Evolutionary conservation across 2,888 invertebrate species (phyloP), one percentile per base, ranked within the genome.

Genomic region (Mactromeris polynyma): DNA sequence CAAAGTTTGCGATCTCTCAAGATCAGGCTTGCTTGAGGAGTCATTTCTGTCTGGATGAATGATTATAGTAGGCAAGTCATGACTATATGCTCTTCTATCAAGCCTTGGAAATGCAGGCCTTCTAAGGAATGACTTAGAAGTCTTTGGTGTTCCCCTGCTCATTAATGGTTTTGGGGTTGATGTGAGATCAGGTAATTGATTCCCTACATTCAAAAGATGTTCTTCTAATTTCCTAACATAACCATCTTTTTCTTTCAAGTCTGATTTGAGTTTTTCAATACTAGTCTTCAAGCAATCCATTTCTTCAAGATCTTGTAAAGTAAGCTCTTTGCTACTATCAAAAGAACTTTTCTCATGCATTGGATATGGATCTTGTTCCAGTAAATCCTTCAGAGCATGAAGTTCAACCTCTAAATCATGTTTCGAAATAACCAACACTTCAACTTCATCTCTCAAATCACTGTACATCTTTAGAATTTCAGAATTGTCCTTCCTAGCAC

Each of bases 171-270:
- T 90, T 26, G 89, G 90, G 19, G 90, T 86, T 36, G 88, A 89
- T 40, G 80, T 81, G 19, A 89, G 46, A 42, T 86, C 85, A 79
- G 92, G 92, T 21, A 90, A 77, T 11, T 83, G 83, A 58, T 83
- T 77, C 26, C 90, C 90, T n/a, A 87, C 36, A 82, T 87, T 83
- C 58, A 94, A 86, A n/a, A 94, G 91, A 85, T 94, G 94, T 81
- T 94, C 93, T 80, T 94, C 94, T 11, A 94, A 82, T 82, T 93
- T 93, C 81, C 89, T 88, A 2, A 94, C 93, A 89, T 94, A 94
- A 31, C 51, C 88, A 78, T 94, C 94, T 80, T 93, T 94, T 85
- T 94, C 94, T 86, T 90, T 93, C 42, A 94, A 87, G 42, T 92
- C 92, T 31, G 81, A 86, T 58, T 92, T 90, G 46, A 93, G 79